Evolutionary conservation across 2,797 vertebrate species (phyloP).

Genomic region (Onychomys arenicola): DNA sequence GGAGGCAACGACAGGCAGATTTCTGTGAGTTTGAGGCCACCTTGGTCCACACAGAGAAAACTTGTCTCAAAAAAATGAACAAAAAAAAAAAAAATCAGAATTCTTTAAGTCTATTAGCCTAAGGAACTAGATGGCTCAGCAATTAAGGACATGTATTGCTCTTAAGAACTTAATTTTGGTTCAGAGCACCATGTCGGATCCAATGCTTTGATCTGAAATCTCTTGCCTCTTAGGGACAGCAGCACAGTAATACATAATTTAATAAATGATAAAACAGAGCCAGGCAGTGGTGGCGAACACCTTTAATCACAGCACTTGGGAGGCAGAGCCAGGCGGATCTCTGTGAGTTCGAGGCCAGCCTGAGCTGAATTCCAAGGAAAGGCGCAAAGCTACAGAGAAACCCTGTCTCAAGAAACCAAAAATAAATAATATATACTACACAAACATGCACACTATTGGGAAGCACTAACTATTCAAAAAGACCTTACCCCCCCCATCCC

Average conservation of each 20-base stretch:
- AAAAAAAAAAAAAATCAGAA: background rate
- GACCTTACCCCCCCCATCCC: no score
- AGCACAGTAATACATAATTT: background rate
- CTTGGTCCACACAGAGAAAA: background rate
- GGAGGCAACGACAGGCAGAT: background rate
- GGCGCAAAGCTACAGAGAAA: no score
- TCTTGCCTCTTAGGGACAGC: no score
- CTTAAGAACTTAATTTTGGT: background rate
- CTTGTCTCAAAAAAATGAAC: background rate
- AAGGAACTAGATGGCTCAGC: background rate
- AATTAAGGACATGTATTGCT: background rate
- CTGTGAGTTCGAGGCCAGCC: no score
- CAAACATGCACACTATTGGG: no score
- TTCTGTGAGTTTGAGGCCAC: background rate
- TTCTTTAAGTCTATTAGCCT: no score
- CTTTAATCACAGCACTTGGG: no score
- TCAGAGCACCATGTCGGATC: background rate
- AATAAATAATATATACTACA: background rate
- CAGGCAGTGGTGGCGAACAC: no score
- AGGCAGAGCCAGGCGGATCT: no score
- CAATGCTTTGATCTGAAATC: background rate
- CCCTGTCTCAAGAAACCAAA: no score
- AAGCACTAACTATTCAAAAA: no score
- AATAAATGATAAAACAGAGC: background rate
- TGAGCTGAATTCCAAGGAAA: no score